phyloP scores from a whole-genome alignment of 2,888 invertebrate species.

The Rhamphomyia laevipes region DNA sequence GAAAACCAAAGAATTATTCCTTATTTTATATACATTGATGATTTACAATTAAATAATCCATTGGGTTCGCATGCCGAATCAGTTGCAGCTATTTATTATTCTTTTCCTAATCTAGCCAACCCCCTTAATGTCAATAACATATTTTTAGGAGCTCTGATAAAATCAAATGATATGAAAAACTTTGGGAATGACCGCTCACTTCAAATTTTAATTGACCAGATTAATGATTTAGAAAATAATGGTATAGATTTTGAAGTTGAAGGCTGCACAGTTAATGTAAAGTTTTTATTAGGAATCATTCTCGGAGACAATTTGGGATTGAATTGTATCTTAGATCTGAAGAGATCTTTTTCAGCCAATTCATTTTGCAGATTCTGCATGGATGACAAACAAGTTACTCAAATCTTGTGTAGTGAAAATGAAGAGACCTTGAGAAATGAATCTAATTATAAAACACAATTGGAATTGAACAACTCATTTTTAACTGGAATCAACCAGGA shows the following conservation, averaged over 20 bases:
- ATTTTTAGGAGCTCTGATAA: not conserved
- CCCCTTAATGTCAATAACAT: not conserved
- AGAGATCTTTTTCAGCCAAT: conserved; percentile 7
- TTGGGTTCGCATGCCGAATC: not conserved
- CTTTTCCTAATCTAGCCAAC: not conserved
- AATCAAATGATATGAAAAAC: conserved; percentile 3
- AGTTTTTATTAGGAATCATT: conserved; percentile 8
- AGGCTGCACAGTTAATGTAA: not conserved
- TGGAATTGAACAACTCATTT: not conserved
- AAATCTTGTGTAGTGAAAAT: not conserved
- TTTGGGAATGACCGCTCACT: conserved; percentile 10
- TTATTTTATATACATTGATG: not conserved
- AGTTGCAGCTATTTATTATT: not conserved
- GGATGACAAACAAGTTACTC: not conserved
- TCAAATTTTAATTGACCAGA: conserved; percentile 1
- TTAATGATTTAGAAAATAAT: conserved; percentile 5
- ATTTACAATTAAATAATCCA: not conserved
- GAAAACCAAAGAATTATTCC: not conserved
- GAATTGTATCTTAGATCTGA: conserved; percentile 7
- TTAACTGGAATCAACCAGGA: conserved; percentile 6
- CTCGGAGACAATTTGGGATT: conserved; percentile 12
- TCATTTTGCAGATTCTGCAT: conserved; percentile 12
- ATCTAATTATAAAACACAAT: conserved; percentile 1
- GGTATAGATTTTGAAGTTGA: conserved; percentile 2
- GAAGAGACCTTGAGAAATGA: not conserved